phyloP scores from a whole-genome alignment of 2,888 invertebrate species.

The Watsonalla binaria region DNA sequence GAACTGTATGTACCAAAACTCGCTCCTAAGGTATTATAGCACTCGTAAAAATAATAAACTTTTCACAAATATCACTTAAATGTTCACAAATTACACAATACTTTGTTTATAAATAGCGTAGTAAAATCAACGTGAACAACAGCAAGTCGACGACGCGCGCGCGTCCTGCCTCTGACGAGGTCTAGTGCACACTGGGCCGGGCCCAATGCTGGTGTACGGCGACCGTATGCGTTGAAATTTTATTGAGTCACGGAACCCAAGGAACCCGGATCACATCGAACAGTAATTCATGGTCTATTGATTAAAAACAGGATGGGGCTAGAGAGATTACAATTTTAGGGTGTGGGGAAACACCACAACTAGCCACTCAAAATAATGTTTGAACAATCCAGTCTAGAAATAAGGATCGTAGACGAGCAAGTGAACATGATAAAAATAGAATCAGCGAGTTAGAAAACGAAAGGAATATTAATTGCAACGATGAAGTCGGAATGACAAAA shows the following conservation, averaged over 20 bases:
- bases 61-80: constrained; percentile 51
- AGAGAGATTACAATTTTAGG: constrained; percentile 30
- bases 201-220: constrained; percentile 30
- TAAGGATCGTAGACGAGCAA: no score
- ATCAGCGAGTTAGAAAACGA: background rate
- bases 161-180: constrained; percentile 51
- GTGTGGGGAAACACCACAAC: constrained; percentile 26
- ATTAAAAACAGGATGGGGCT: constrained; percentile 46
- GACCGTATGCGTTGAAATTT: constrained; percentile 50
- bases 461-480: constrained; percentile 16
- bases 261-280: constrained; percentile 62
- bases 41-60: constrained; percentile 33
- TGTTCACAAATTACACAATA: constrained; percentile 39
- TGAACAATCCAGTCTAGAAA: background rate
- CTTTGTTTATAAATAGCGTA: constrained; percentile 50
- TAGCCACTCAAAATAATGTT: constrained; percentile 4
- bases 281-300: constrained; percentile 55
- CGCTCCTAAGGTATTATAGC: constrained; percentile 41
- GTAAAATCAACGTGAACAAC: constrained; percentile 40
- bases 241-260: constrained; percentile 65
- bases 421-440: background rate
- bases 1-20: constrained; percentile 43
- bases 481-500: constrained; percentile 33
- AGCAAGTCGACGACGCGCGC: constrained; percentile 32
- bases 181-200: constrained; percentile 52